Percentiles rank a stretch among this genome's conserved stretches.
phyloP scores from a whole-genome alignment of 2,888 invertebrate genomes.

The Cinara cedri region DNA sequence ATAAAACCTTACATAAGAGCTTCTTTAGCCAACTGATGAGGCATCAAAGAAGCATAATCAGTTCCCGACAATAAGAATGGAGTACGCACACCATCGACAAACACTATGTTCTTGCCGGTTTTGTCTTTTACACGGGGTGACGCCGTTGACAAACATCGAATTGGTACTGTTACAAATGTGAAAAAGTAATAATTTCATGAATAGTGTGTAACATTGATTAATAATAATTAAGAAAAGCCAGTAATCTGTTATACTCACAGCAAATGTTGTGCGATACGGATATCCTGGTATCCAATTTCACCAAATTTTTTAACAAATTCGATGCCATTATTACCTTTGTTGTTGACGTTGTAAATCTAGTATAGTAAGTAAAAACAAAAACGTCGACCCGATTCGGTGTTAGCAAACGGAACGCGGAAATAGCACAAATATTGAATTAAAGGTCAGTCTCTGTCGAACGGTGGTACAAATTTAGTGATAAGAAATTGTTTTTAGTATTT shows the following conservation, averaged over 20 bases:
- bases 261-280: constrained; percentile 49
- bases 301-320: constrained; percentile 51
- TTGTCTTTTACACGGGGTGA: constrained; percentile 65
- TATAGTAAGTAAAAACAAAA: background rate
- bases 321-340: constrained; percentile 50
- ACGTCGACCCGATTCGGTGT: constrained; percentile 15
- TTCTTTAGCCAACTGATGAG: constrained; percentile 92
- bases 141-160: constrained; percentile 56
- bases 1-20: constrained; percentile 77
- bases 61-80: constrained; percentile 95
- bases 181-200: background rate
- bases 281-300: constrained; percentile 47
- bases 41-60: constrained; percentile 90
- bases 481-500: constrained; percentile 7
- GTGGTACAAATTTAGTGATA: background rate
- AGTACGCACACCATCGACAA: constrained; percentile 96
- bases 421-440: constrained; percentile 16
- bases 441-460: constrained; percentile 28
- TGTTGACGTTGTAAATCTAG: no score
- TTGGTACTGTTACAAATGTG: constrained; percentile 3
- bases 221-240: background rate
- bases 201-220: no score
- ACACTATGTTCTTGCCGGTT: constrained; percentile 84
- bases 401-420: constrained; percentile 41
- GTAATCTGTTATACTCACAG: constrained; percentile 38